Percentiles rank a stretch among this genome's conserved stretches.
Conservation (phyloP, 2,113 vertebrate species). For the Phyllostomus discolor region DNA sequence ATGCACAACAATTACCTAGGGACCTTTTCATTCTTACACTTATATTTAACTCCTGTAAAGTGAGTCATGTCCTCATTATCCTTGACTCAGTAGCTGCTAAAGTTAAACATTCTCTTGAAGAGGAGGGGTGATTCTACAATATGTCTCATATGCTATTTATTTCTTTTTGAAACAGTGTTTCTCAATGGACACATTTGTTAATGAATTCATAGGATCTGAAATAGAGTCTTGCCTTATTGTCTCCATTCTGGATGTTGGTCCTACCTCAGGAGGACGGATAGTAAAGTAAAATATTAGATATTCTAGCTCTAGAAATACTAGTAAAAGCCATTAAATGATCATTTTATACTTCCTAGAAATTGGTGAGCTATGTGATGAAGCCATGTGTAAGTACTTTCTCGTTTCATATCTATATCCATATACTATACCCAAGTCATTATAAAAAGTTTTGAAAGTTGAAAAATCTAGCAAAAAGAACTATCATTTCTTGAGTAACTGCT, state of each 20-base stretch:
- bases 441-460: background rate
- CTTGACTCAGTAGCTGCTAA: slow-evolving; percentile 36
- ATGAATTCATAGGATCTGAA: slow-evolving; percentile 3
- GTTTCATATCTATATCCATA: background rate
- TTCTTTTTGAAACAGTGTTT: slow-evolving; percentile 27
- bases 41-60: slow-evolving; percentile 34
- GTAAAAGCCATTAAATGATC: background rate
- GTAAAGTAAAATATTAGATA: background rate
- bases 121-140: background rate
- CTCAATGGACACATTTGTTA: slow-evolving; percentile 33
- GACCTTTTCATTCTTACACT: background rate
- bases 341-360: background rate
- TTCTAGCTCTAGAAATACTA: background rate
- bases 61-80: slow-evolving; percentile 51
- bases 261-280: background rate
- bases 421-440: background rate
- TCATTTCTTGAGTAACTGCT: background rate
- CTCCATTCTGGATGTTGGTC: background rate
- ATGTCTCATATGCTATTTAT: background rate
- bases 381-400: background rate
- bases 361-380: background rate
- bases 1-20: background rate
- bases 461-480: background rate
- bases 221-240: background rate
- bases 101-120: background rate